Evolutionary conservation across 2,113 vertebrate genomes (phyloP).

Genomic region (Zapus hudsonius): DNA sequence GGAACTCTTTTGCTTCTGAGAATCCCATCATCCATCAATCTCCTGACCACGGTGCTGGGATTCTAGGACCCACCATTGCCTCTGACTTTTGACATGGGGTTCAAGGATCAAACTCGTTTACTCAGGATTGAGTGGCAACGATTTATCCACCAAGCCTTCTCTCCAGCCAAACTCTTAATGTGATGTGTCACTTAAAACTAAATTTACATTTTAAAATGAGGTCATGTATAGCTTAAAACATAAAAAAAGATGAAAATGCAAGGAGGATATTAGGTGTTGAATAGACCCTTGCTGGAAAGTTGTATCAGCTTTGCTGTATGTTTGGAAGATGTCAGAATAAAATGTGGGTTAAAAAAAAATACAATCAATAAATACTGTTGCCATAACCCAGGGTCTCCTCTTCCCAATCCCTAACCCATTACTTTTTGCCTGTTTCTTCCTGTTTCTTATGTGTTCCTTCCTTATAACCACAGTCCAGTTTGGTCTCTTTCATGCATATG

Average conservation of each 20-base stretch:
- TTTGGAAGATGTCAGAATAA: not conserved
- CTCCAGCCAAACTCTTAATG: too few relatives aligned
- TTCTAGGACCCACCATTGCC: too few relatives aligned
- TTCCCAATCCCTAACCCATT: rapidly evolving
- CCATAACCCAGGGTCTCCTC: rapidly evolving
- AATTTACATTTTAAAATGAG: not conserved
- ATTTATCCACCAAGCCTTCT: too few relatives aligned
- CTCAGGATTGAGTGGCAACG: too few relatives aligned
- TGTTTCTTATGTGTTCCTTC: not conserved
- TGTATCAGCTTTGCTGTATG: not conserved
- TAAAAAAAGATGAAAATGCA: not conserved
- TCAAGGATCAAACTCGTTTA: too few relatives aligned
- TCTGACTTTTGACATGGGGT: not conserved
- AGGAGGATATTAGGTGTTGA: rapidly evolving
- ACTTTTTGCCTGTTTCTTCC: not conserved
- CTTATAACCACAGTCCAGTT: not conserved
- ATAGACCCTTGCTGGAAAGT: not conserved
- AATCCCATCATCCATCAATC: too few relatives aligned
- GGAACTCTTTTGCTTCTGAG: too few relatives aligned
- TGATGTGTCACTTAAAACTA: not conserved
- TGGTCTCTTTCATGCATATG: not conserved
- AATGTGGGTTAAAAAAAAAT: not conserved
- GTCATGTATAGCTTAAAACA: not conserved
- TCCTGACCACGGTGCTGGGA: too few relatives aligned
- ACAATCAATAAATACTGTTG: not conserved